Evolutionary conservation across 2,113 vertebrate species (phyloP).

Genomic region (Ptilonorhynchus violaceus): DNA sequence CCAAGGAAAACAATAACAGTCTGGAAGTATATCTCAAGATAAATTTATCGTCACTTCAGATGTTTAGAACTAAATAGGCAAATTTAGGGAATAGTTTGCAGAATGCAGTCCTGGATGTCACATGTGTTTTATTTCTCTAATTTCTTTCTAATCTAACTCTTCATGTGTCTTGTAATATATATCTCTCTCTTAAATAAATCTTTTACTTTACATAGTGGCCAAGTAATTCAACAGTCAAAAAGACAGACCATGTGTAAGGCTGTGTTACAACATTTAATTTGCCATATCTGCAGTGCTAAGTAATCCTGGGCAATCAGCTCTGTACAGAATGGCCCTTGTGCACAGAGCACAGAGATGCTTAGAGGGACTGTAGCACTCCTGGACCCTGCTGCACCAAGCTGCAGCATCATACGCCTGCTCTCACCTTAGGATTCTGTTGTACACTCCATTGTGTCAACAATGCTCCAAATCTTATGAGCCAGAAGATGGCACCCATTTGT

Average conservation of each 20-base stretch:
- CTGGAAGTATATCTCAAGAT: constrained; percentile 1
- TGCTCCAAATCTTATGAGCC: not conserved
- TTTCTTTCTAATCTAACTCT: not conserved
- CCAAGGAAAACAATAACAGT: constrained; percentile 20
- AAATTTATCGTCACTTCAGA: constrained; percentile 9
- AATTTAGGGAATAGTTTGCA: not conserved
- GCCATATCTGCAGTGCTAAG: not conserved
- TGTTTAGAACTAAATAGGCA: not conserved
- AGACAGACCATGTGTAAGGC: not conserved
- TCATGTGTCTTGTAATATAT: not conserved
- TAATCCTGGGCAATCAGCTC: not conserved
- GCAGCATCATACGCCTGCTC: not conserved
- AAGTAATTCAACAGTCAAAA: not conserved
- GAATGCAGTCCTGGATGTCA: not conserved
- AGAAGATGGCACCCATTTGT: not conserved
- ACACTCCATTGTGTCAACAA: not conserved
- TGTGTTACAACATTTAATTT: not conserved
- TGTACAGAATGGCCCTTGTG: not conserved
- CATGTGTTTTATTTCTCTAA: not conserved
- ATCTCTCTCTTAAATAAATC: not conserved
- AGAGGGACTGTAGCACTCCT: not conserved
- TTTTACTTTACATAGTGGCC: not conserved
- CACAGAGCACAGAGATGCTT: not conserved
- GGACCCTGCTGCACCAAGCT: not conserved
- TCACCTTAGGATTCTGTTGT: not conserved